These are phyloP conservation scores for Odontocerum albicorne DNA, from an alignment of 2,888 invertebrate species.

Conservation along the genomic window DNA sequence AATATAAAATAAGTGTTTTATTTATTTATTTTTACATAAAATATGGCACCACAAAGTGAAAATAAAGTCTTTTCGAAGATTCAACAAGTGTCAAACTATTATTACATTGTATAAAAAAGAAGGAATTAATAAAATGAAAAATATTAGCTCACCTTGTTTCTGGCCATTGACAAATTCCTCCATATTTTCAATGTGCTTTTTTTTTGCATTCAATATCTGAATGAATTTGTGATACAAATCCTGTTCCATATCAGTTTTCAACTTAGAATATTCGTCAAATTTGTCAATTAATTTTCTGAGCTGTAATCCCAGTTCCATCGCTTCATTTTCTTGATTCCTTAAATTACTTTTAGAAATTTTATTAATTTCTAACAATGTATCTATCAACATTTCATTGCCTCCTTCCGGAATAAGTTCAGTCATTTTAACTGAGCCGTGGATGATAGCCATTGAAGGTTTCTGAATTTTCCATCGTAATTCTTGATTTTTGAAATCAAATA, in stretches of 20 bases:
- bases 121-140: not conserved
- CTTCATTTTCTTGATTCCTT: constrained; percentile 23
- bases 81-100: too few relatives aligned
- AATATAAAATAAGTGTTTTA: too few relatives aligned
- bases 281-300: constrained; percentile 7
- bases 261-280: constrained; percentile 15
- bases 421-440: constrained; percentile 24
- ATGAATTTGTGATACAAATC: constrained; percentile 30
- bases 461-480: constrained; percentile 11
- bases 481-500: constrained; percentile 18
- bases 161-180: constrained; percentile 25
- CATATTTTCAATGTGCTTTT: constrained; percentile 16
- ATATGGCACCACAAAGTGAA: too few relatives aligned
- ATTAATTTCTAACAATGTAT: constrained; percentile 20
- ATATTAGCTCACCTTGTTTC: constrained; percentile 6
- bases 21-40: too few relatives aligned
- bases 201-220: constrained; percentile 27
- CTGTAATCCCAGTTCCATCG: constrained; percentile 11
- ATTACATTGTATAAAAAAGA: too few relatives aligned
- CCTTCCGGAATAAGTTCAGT: constrained; percentile 16
- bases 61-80: too few relatives aligned
- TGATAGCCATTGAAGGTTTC: constrained; percentile 3
- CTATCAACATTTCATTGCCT: constrained; percentile 23
- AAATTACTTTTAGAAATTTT: constrained; percentile 16
- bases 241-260: constrained; percentile 30